A percentile compares a stretch with the other conserved stretches of the same genome.
phyloP scores from a whole-genome alignment of 1,140 invertebrate species.

The Arctopsyche grandis region DNA sequence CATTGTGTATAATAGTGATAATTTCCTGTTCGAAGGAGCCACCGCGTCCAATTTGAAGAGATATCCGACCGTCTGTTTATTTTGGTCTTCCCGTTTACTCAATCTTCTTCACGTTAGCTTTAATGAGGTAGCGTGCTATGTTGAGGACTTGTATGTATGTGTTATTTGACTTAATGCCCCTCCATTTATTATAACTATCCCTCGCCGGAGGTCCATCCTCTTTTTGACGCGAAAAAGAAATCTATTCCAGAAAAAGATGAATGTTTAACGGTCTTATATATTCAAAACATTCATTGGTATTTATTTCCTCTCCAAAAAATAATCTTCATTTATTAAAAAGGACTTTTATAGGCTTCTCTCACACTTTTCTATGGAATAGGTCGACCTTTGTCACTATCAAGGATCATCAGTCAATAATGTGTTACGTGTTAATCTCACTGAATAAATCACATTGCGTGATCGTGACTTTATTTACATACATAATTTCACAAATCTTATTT shows the following conservation, averaged over 20 bases:
- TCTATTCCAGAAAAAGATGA: background rate
- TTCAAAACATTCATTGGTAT: too few species aligned
- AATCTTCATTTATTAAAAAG: too few species aligned
- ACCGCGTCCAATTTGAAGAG: background rate
- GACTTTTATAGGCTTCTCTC: slow-evolving; percentile 19
- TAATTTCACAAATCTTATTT: background rate
- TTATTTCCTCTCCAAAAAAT: too few species aligned
- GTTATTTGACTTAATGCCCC: background rate
- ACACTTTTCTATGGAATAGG: background rate
- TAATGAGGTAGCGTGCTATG: slow-evolving; percentile 27
- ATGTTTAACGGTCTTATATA: background rate
- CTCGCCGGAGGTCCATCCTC: background rate
- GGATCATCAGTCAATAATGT: background rate
- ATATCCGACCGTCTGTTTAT: background rate
- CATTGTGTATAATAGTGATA: background rate
- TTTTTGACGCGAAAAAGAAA: background rate
- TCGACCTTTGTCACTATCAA: background rate
- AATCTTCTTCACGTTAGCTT: slow-evolving; percentile 15
- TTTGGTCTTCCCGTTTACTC: slow-evolving; percentile 30
- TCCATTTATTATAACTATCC: slow-evolving; percentile 16
- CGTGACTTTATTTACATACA: background rate
- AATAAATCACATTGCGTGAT: slow-evolving; percentile 20
- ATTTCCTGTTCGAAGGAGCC: slow-evolving; percentile 3
- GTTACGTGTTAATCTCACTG: background rate
- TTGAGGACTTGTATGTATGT: background rate